A percentile compares a stretch with the other conserved stretches of the same genome.
phyloP scores from a whole-genome alignment of 2,888 invertebrate species.

The Eulithis prunata region DNA sequence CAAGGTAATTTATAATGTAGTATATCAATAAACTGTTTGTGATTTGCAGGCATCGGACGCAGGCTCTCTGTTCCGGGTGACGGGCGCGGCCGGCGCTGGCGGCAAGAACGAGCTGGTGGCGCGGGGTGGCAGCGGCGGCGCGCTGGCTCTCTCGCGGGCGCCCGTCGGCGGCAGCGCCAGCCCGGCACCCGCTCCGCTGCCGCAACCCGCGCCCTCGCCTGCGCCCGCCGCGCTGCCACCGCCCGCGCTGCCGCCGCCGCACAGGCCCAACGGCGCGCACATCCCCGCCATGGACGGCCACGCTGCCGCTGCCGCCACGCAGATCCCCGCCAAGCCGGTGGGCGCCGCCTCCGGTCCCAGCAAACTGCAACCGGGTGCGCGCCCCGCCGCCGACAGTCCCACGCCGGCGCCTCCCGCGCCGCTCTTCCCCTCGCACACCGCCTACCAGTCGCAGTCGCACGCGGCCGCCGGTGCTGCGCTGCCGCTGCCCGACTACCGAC shows the following conservation, averaged over 20 bases:
- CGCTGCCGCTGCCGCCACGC: slow-evolving; percentile 77
- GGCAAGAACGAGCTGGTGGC: slow-evolving; percentile 85
- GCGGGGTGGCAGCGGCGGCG: slow-evolving; percentile 87
- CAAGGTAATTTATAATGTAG: too few relatives aligned
- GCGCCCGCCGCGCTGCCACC: slow-evolving; percentile 88
- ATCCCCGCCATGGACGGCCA: slow-evolving; percentile 76
- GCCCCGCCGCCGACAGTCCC: slow-evolving; percentile 77
- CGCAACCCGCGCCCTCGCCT: slow-evolving; percentile 88
- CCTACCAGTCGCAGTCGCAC: slow-evolving; percentile 68
- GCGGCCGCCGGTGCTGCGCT: slow-evolving; percentile 77
- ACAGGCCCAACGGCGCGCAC: slow-evolving; percentile 72
- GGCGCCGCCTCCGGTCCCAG: slow-evolving; percentile 72
- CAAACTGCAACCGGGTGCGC: slow-evolving; percentile 76
- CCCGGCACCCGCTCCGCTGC: slow-evolving; percentile 87
- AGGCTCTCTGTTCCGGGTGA: slow-evolving; percentile 76
- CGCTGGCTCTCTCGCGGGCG: slow-evolving; percentile 85
- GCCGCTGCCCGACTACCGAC: slow-evolving; percentile 78
- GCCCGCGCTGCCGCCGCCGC: slow-evolving; percentile 86
- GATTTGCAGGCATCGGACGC: slow-evolving; percentile 72
- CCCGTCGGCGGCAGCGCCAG: slow-evolving; percentile 85
- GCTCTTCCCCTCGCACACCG: slow-evolving; percentile 74
- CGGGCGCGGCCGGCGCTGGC: slow-evolving; percentile 88
- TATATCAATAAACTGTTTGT: background rate
- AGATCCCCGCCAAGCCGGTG: slow-evolving; percentile 73
- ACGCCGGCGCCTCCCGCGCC: slow-evolving; percentile 78